phyloP scores from a whole-genome alignment of 2,888 invertebrate genomes.

The Mechanitis mazaeus region DNA sequence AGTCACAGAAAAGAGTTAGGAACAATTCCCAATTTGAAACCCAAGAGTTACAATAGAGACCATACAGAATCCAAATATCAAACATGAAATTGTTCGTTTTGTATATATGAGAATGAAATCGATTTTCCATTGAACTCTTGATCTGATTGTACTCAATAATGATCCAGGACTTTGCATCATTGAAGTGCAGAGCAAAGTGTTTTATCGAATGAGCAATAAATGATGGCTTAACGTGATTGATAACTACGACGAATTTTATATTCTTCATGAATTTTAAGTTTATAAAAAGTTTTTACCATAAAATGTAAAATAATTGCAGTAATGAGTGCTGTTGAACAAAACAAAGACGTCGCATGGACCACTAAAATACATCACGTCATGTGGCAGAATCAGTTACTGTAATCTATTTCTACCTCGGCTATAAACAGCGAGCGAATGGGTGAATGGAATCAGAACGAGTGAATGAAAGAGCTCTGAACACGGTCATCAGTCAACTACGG shows the following conservation, averaged over 20 bases:
- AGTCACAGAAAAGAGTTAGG: background rate
- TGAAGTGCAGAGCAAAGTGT: constrained; percentile 23
- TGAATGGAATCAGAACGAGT: constrained; percentile 45
- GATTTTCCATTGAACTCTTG: constrained; percentile 60
- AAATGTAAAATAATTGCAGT: constrained; percentile 1
- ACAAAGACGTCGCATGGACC: constrained; percentile 10
- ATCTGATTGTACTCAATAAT: constrained; percentile 51
- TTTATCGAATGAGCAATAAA: constrained; percentile 27
- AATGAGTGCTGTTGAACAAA: constrained; percentile 13
- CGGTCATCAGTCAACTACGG: constrained; percentile 60
- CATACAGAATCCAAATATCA: constrained; percentile 58
- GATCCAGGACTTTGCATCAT: constrained; percentile 34
- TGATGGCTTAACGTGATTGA: constrained; percentile 21
- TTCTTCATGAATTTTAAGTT: background rate
- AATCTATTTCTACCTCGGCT: constrained; percentile 33
- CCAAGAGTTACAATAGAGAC: constrained; percentile 24
- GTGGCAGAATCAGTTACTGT: constrained; percentile 23
- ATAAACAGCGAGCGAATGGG: constrained; percentile 40
- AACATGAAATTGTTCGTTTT: constrained; percentile 49
- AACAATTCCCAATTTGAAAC: constrained; percentile 17
- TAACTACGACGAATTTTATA: background rate
- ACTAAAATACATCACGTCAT: constrained; percentile 24
- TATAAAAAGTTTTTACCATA: background rate
- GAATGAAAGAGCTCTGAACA: constrained; percentile 44
- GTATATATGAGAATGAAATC: constrained; percentile 52